Conservation (phyloP, 2,113 vertebrate species). For the Prietella phreatophila region DNA sequence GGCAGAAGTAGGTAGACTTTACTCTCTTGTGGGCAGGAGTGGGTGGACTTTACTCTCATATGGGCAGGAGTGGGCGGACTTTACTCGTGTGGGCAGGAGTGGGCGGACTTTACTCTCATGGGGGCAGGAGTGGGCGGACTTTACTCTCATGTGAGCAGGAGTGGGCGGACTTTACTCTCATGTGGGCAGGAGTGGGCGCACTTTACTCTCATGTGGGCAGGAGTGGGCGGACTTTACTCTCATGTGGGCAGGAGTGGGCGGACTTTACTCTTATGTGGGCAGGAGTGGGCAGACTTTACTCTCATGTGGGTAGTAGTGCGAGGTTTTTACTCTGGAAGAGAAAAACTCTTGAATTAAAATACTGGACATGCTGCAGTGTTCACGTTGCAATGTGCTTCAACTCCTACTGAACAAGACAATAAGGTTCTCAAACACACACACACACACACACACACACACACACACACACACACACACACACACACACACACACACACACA, state of each 20-base stretch:
- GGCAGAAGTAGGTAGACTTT: neutral
- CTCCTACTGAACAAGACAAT: neutral
- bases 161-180: neutral
- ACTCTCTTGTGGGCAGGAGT: neutral
- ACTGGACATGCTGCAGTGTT: neutral
- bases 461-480: too few relatives aligned
- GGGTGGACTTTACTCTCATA: neutral
- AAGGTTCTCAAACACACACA: neutral
- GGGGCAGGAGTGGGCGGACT: neutral
- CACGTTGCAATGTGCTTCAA: neutral
- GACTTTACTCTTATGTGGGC: neutral
- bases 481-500: too few relatives aligned
- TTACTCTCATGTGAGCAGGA: neutral
- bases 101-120: neutral
- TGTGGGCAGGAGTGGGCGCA: neutral
- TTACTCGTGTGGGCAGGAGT: neutral
- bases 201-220: neutral
- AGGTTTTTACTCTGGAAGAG: neutral
- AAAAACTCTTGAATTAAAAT: neutral
- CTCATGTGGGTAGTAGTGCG: neutral
- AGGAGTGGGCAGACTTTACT: neutral
- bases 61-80: neutral
- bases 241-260: neutral
- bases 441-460: conserved; percentile 3
- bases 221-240: neutral